Base-by-base conservation (phyloP, 2,797 vertebrate genomes). In the Coracias cyanogaster region DNA sequence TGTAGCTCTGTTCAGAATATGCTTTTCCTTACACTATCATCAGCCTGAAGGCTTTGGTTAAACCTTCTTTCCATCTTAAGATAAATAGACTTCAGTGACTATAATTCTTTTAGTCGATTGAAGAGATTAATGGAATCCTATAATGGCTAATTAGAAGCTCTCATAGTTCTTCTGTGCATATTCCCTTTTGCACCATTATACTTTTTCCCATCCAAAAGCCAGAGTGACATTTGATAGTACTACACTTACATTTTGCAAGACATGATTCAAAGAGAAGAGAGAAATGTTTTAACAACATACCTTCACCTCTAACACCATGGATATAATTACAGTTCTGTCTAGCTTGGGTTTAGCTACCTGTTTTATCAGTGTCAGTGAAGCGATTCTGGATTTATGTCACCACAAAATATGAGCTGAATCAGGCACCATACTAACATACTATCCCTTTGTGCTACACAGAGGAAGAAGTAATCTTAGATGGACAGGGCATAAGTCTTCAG, bases 71-170 rank as follows among this genome's bases (percentile, higher is more conserved):
- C 97, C 94, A 95, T 64, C 85, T 95, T 84, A 94, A 95, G 94
- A 94, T 70, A 95, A 96, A 92, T 35, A 90, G 90, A 94, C 60
- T 86, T 64, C 57, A 95, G 84, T 48, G 73, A 43, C 71, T 69
- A 54, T 94, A 94, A 88, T 82, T 85, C 82, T 91, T 94, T 91
- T 91, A 96, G 93, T 97, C 45, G 14, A 86, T 82, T 89, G 83
- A 84, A 91, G 96, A 94, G 93, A 97, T 96, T 93, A 97, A 96
- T 95, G 76, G 61, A 97, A 95, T 96, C 88, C 90, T 94, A 85
- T 95, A 96, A 95, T 46, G 77, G 90, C 89, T 96, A 96, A 96
- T 94, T 92, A 96, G 77, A 93, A 97, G 84, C 74, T 82, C 85
- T 92, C 82, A 69, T 37, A 82, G 60, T 86, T 39, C 2, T 70